Evolutionary conservation across 2,113 vertebrate genomes (phyloP).

Genomic region (Oxyura jamaicensis): DNA sequence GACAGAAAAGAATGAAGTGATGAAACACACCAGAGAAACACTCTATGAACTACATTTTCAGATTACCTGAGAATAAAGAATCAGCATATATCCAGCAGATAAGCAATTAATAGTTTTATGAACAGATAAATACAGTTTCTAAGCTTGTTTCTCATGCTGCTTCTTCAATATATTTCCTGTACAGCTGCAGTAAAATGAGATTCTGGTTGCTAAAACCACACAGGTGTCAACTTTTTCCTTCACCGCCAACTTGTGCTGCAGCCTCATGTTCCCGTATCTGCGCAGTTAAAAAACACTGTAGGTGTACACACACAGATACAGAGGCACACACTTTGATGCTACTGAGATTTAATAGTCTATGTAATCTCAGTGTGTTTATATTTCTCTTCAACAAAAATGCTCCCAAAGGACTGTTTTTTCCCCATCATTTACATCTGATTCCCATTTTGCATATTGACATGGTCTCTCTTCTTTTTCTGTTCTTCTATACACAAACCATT

Average conservation of each 20-base stretch:
- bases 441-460: not conserved
- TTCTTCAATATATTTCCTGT: not conserved
- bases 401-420: not conserved
- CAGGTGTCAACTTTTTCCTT: not conserved
- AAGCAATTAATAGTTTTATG: slow-evolving; percentile 4
- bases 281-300: not conserved
- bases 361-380: not conserved
- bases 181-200: not conserved
- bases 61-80: not conserved
- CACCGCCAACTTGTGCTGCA: not conserved
- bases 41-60: not conserved
- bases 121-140: not conserved
- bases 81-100: not conserved
- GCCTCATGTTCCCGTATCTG: not conserved
- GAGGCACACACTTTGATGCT: not conserved
- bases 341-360: not conserved
- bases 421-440: not conserved
- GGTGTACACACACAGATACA: not conserved
- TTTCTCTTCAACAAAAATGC: not conserved
- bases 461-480: not conserved
- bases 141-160: not conserved
- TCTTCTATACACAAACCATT: not conserved
- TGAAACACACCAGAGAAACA: not conserved
- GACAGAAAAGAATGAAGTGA: not conserved
- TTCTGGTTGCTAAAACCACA: not conserved